A percentile compares a stretch with the other conserved stretches of the same genome.
These are phyloP conservation scores for roundworm (Caenorhabditis elegans) DNA, from an alignment of 1,140 invertebrate genomes.

Conservation along the genomic window WBcel235 BX284602.5:5499001-5499500, in stretches of 20 bases:
- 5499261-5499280: not conserved
- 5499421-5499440: too few species aligned
- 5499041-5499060: not conserved
- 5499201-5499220: not conserved
- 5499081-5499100: not conserved
- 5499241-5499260: not conserved
- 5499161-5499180: not conserved
- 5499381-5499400: too few species aligned
- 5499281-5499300: not conserved
- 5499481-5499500: too few species aligned
- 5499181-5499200: not conserved
- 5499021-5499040: not conserved
- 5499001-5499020: conserved; percentile 1
- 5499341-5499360: not conserved
- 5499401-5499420: too few species aligned
- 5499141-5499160: too few species aligned
- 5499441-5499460: too few species aligned
- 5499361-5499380: too few species aligned
- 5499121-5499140: too few species aligned
- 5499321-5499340: not conserved
- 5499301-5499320: not conserved
- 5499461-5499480: too few species aligned
- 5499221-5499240: not conserved
- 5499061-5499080: not conserved
- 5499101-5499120: not conserved